These are phyloP conservation scores for Engraulis encrasicolus DNA, from an alignment of 2,113 vertebrate species.

Conservation along the genomic window DNA sequence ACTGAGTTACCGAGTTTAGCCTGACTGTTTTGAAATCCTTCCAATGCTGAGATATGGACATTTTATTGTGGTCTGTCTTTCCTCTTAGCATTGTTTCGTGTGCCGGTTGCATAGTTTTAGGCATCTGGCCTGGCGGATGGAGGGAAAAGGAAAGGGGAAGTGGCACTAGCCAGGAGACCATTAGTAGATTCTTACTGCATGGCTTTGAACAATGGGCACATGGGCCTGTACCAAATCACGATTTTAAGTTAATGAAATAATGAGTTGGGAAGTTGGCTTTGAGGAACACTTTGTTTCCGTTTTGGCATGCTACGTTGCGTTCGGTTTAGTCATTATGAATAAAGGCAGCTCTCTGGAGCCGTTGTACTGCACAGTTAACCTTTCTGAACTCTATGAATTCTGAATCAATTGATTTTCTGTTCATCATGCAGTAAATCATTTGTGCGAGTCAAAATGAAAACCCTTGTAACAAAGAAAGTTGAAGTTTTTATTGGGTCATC, in stretches of 20 bases:
- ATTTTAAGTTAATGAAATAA: background rate
- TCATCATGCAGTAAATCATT: background rate
- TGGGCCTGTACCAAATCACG: background rate
- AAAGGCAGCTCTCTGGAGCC: too few species aligned
- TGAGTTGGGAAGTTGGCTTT: background rate
- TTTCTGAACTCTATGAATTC: too few species aligned
- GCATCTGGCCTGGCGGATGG: background rate
- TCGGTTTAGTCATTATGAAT: background rate
- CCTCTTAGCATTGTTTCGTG: background rate
- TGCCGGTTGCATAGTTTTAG: background rate
- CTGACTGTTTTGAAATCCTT: too few species aligned
- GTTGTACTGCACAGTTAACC: too few species aligned
- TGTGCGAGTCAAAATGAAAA: too few species aligned
- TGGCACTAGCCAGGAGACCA: background rate
- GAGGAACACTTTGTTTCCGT: background rate
- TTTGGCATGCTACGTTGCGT: background rate
- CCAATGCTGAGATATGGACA: too few species aligned
- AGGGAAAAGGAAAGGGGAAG: conserved; percentile 3
- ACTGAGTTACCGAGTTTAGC: too few species aligned
- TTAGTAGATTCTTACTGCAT: background rate
- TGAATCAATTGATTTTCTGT: background rate
- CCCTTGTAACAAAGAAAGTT: too few species aligned
- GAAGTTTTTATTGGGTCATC: background rate
- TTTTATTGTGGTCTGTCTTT: too few species aligned
- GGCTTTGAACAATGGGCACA: background rate